Evolutionary conservation across 2,888 invertebrate genomes (phyloP).

Genomic region (Priapulus caudatus): DNA sequence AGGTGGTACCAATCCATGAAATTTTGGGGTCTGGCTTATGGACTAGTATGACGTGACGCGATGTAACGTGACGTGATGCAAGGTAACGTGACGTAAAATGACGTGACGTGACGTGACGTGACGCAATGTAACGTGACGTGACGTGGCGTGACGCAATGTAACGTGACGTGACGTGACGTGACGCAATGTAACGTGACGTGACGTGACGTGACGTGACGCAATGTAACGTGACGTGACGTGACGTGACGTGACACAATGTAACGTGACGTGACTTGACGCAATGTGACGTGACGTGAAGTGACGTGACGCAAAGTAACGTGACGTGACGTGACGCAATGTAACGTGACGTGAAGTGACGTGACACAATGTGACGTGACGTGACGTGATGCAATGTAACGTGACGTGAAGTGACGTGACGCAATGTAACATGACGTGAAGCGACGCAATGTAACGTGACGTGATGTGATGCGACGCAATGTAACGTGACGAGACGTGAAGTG

Average conservation of each 20-base stretch:
- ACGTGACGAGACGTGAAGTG: not conserved
- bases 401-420: not conserved
- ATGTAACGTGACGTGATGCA: slow-evolving; percentile 3
- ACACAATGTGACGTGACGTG: too few relatives aligned
- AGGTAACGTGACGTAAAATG: not conserved
- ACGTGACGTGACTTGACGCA: not conserved
- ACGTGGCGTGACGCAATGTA: too few relatives aligned
- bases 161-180: slow-evolving; percentile 3
- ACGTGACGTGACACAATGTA: slow-evolving; percentile 3
- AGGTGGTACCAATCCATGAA: too few relatives aligned
- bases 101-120: slow-evolving; percentile 3
- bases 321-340: slow-evolving; percentile 3
- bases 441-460: slow-evolving; percentile 3
- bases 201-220: not conserved
- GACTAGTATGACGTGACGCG: too few relatives aligned
- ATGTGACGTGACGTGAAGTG: not conserved
- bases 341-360: not conserved
- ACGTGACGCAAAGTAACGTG: not conserved
- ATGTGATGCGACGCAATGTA: too few relatives aligned
- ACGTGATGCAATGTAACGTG: not conserved
- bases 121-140: slow-evolving; percentile 3
- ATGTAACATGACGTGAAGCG: slow-evolving; percentile 3
- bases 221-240: slow-evolving; percentile 1
- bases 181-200: slow-evolving; percentile 3
- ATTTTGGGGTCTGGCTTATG: too few relatives aligned